Evolutionary conservation across 2,888 invertebrate species (phyloP).

Genomic region (Chouioia cunea): DNA sequence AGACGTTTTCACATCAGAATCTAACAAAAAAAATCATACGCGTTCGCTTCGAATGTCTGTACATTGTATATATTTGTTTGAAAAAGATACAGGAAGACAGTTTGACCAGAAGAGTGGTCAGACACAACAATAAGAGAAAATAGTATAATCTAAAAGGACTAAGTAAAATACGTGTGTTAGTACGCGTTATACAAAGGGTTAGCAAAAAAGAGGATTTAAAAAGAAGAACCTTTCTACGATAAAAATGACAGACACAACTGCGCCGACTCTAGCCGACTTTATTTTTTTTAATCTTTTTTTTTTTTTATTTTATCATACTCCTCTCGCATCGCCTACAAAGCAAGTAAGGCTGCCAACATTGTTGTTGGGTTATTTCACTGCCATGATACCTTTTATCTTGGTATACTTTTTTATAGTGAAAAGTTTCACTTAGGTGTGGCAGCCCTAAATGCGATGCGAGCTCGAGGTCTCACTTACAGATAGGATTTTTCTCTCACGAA

Average conservation of each 20-base stretch:
- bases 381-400: neutral
- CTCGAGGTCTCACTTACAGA: slow-evolving; percentile 64
- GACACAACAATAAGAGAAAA: no score
- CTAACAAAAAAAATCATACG: no score
- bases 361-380: neutral
- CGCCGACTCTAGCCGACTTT: slow-evolving; percentile 30
- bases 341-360: slow-evolving; percentile 38
- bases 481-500: slow-evolving; percentile 61
- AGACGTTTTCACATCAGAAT: no score
- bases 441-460: slow-evolving; percentile 43
- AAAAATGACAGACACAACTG: slow-evolving; percentile 35
- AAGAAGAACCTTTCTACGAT: neutral
- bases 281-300: slow-evolving; percentile 32
- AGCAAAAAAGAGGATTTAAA: neutral
- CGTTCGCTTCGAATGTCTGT: no score
- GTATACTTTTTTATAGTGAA: slow-evolving; percentile 1
- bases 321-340: slow-evolving; percentile 40
- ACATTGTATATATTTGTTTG: no score
- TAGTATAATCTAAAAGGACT: no score
- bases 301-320: slow-evolving; percentile 46
- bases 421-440: slow-evolving; percentile 28
- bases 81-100: no score
- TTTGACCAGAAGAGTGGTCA: no score
- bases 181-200: neutral
- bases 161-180: no score